Evolutionary conservation across 2,888 invertebrate genomes (phyloP).

Genomic region (Patella pellucida): DNA sequence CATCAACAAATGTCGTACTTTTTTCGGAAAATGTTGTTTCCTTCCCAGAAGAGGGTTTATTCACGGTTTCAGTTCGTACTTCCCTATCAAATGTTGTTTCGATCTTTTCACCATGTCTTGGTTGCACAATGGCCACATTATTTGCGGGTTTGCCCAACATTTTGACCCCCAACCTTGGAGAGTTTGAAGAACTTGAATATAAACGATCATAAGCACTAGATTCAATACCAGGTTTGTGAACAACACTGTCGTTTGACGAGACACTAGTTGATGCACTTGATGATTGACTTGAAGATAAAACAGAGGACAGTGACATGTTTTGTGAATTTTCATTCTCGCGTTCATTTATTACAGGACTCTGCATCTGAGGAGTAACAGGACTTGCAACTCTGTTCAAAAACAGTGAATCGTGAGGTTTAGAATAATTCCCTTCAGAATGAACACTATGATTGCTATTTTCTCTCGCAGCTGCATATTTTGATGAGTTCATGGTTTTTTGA

Average conservation of each 20-base stretch:
- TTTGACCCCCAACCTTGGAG: slow-evolving; percentile 61
- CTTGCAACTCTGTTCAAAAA: slow-evolving; percentile 20
- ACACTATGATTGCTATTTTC: slow-evolving; percentile 26
- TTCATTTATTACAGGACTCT: background rate
- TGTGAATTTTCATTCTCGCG: background rate
- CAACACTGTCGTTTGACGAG: slow-evolving; percentile 64
- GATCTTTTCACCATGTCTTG: slow-evolving; percentile 63
- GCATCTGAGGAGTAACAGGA: background rate
- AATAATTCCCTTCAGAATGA: slow-evolving; percentile 11
- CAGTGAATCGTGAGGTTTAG: slow-evolving; percentile 31
- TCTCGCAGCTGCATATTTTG: slow-evolving; percentile 44
- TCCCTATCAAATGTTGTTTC: slow-evolving; percentile 68
- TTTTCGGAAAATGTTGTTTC: slow-evolving; percentile 60
- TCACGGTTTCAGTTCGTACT: slow-evolving; percentile 60
- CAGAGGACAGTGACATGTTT: background rate
- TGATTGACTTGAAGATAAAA: slow-evolving; percentile 21
- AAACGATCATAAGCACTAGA: background rate
- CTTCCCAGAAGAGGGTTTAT: slow-evolving; percentile 46
- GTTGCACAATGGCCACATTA: slow-evolving; percentile 63
- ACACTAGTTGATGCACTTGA: slow-evolving; percentile 41
- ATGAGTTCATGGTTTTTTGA: slow-evolving; percentile 47
- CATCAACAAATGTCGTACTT: slow-evolving; percentile 74
- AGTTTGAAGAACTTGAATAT: slow-evolving; percentile 41
- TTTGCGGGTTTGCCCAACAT: slow-evolving; percentile 56
- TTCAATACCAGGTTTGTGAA: slow-evolving; percentile 42